Percentiles rank a stretch among this genome's conserved stretches.
Conservation (phyloP, 2,888 invertebrate species). For the Drosophila lacicola region DNA sequence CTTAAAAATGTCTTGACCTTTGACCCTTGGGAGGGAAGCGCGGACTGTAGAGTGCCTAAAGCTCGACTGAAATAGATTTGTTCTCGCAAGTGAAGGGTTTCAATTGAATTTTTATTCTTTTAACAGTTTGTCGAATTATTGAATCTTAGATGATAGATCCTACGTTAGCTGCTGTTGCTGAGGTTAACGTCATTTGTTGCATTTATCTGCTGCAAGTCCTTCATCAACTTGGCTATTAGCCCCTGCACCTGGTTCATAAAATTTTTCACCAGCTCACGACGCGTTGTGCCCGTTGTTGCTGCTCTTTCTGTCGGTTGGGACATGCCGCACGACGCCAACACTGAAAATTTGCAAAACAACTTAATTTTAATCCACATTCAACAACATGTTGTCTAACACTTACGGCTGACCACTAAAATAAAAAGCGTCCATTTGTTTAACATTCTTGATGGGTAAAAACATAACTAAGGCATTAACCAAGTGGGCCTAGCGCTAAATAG, state of each 20-base stretch:
- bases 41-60: constrained; percentile 2
- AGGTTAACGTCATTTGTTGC: neutral
- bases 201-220: constrained; percentile 22
- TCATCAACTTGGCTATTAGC: constrained; percentile 42
- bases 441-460: constrained; percentile 26
- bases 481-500: constrained; percentile 48
- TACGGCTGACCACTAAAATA: constrained; percentile 37
- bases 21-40: constrained; percentile 13
- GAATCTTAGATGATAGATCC: no score
- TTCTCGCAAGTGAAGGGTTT: neutral
- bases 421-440: constrained; percentile 15
- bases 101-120: neutral
- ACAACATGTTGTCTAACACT: constrained; percentile 27
- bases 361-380: neutral
- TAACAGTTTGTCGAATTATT: no score
- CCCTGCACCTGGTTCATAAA: constrained; percentile 49
- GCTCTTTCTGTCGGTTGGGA: constrained; percentile 13
- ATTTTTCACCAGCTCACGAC: constrained; percentile 40
- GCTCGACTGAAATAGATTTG: neutral
- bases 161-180: constrained; percentile 12
- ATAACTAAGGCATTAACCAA: constrained; percentile 24
- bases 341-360: constrained; percentile 6
- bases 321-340: constrained; percentile 6
- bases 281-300: constrained; percentile 1
- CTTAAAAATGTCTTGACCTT: constrained; percentile 40